These are phyloP conservation scores for Irena cyanogastra DNA, from an alignment of 2,113 vertebrate genomes.

Conservation along the genomic window DNA sequence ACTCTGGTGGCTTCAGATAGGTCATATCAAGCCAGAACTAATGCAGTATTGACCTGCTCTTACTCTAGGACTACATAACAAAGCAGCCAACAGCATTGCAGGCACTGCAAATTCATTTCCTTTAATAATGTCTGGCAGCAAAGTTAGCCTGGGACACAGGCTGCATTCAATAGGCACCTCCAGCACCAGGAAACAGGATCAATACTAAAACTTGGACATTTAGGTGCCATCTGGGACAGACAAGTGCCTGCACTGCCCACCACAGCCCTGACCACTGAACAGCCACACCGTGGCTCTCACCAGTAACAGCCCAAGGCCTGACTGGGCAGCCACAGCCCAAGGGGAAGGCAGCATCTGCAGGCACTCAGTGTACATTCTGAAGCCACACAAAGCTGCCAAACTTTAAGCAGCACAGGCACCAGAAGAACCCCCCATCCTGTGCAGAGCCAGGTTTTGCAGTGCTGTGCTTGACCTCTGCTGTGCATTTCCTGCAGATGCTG, in stretches of 20 bases:
- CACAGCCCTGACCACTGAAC: neutral
- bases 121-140: neutral
- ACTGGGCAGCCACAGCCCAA: neutral
- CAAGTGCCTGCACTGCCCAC: accelerated
- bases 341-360: neutral
- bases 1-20: conserved; percentile 29
- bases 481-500: neutral
- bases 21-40: conserved; percentile 30
- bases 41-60: conserved; percentile 39
- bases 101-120: neutral
- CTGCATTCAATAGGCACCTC: neutral
- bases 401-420: neutral
- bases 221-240: neutral
- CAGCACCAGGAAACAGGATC: neutral
- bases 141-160: neutral
- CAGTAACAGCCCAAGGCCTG: neutral
- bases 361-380: neutral
- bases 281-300: accelerated
- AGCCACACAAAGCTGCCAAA: neutral
- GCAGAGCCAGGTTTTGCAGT: neutral
- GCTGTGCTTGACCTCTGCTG: neutral
- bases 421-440: accelerated
- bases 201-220: neutral
- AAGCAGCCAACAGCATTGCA: conserved; percentile 4
- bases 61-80: conserved; percentile 1